phyloP scores from a whole-genome alignment of 2,797 vertebrate species.

The Enteromius anoplus region DNA sequence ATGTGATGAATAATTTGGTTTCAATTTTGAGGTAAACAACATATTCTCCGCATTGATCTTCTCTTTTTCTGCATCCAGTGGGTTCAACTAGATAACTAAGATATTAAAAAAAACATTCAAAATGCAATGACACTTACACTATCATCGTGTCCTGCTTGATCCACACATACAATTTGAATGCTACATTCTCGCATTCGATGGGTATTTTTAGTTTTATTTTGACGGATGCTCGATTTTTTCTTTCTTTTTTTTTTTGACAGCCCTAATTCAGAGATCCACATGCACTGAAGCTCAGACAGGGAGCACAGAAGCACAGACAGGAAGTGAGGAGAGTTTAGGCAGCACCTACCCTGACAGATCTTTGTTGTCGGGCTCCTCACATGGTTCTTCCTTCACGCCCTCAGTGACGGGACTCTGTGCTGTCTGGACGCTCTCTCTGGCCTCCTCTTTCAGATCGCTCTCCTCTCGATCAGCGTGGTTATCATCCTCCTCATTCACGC shows the following conservation, averaged over 20 bases:
- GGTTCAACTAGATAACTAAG: too few species aligned
- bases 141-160: too few species aligned
- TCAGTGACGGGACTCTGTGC: conserved; percentile 61
- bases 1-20: too few species aligned
- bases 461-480: conserved; percentile 55
- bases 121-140: too few species aligned
- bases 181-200: too few species aligned
- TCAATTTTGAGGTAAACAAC: too few species aligned
- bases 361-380: conserved; percentile 72
- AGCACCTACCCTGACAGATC: conserved; percentile 80
- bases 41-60: too few species aligned
- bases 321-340: not conserved
- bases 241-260: not conserved
- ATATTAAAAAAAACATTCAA: too few species aligned
- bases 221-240: too few species aligned
- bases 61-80: too few species aligned
- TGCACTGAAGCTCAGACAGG: not conserved
- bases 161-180: too few species aligned
- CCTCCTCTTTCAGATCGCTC: conserved; percentile 51
- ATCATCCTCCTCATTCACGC: conserved; percentile 58
- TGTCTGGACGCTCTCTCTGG: conserved; percentile 64
- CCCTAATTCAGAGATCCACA: conserved; percentile 28
- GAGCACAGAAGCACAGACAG: not conserved
- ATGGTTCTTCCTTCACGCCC: conserved; percentile 65
- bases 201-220: too few species aligned